Evolutionary conservation across 2,797 vertebrate species (phyloP).

Genomic region (Sebastes cheni): DNA sequence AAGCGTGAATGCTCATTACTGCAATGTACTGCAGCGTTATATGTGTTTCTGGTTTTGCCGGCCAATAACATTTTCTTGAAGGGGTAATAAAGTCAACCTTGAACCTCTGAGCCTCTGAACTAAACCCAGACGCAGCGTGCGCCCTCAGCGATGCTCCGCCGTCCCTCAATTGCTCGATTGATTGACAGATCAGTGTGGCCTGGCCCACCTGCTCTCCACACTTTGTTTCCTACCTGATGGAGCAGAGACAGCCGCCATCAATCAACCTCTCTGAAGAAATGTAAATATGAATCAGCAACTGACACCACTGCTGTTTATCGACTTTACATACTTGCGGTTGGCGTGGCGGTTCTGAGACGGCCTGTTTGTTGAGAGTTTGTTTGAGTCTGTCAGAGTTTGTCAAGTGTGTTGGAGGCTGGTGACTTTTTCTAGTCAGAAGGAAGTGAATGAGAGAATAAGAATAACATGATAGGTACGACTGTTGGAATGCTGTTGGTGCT

Average conservation of each 20-base stretch:
- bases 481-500: not conserved
- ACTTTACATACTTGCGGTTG: not conserved
- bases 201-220: not conserved
- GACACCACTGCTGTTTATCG: not conserved
- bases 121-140: not conserved
- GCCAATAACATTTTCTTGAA: not conserved
- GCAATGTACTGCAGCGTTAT: no score
- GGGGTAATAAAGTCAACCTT: not conserved
- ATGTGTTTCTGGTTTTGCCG: no score
- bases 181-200: constrained; percentile 14
- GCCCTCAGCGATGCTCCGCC: not conserved
- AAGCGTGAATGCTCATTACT: no score
- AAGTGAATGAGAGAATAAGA: not conserved
- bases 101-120: not conserved
- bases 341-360: not conserved
- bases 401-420: not conserved
- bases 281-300: constrained; percentile 20
- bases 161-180: not conserved
- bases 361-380: not conserved
- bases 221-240: constrained; percentile 23
- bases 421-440: not conserved
- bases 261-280: constrained; percentile 21
- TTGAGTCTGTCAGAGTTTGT: not conserved
- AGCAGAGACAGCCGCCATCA: constrained; percentile 24
- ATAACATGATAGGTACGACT: not conserved